These are phyloP conservation scores for Gonioctena quinquepunctata DNA, from an alignment of 1,140 invertebrate species.

Conservation along the genomic window DNA sequence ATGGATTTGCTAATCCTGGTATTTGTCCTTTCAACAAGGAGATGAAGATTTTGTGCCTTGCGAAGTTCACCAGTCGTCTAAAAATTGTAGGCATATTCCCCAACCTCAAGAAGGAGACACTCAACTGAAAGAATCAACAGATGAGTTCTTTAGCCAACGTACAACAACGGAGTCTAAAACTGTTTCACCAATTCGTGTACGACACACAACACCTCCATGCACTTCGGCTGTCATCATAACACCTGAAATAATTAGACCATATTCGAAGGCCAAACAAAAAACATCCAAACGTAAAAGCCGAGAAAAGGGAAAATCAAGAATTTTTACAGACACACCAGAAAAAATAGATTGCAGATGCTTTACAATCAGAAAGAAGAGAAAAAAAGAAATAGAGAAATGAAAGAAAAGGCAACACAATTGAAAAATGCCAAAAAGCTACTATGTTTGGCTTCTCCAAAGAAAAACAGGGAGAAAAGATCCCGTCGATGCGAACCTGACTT, in stretches of 20 bases:
- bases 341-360: constrained; percentile 12
- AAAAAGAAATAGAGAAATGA: constrained; percentile 10
- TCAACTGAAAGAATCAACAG: no score
- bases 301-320: constrained; percentile 14
- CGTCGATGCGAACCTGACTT: no score
- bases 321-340: constrained; percentile 19
- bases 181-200: background rate
- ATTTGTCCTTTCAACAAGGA: constrained; percentile 43
- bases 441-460: no score
- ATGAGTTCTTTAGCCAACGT: constrained; percentile 20
- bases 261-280: background rate
- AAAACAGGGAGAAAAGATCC: no score
- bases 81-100: no score
- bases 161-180: no score
- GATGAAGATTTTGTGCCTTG: no score
- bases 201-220: no score
- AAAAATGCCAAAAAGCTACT: no score
- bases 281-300: constrained; percentile 2
- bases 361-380: no score
- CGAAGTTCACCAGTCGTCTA: no score
- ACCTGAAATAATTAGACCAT: constrained; percentile 6
- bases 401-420: constrained; percentile 12
- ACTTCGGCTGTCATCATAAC: constrained; percentile 14
- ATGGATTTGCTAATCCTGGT: constrained; percentile 26
- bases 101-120: no score